Conservation (phyloP, 2,888 invertebrate genomes). For the Diplazon laetatorius region DNA sequence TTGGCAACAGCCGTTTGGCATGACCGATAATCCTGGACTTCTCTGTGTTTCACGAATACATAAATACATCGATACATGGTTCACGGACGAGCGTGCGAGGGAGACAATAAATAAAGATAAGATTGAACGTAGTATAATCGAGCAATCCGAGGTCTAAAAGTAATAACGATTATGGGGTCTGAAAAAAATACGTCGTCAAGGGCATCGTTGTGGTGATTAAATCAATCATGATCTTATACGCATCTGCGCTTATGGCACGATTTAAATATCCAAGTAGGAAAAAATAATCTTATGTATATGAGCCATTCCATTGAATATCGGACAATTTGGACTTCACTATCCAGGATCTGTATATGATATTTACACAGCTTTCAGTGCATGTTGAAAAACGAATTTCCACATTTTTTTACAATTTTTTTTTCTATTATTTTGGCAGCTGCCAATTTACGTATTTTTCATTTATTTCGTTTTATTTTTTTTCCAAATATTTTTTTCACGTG, state of each 20-base stretch:
- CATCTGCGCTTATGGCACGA: neutral
- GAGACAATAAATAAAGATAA: constrained; percentile 50
- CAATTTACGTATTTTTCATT: too few relatives aligned
- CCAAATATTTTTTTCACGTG: too few relatives aligned
- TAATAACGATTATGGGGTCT: constrained; percentile 9
- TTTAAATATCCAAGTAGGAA: too few relatives aligned
- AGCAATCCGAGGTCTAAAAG: constrained; percentile 23
- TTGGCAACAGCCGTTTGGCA: neutral
- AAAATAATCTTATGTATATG: too few relatives aligned
- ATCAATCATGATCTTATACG: constrained; percentile 5
- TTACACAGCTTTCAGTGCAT: too few relatives aligned
- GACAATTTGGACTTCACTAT: too few relatives aligned
- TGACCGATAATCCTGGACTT: constrained; percentile 22
- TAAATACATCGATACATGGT: constrained; percentile 41
- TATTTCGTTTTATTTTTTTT: too few relatives aligned
- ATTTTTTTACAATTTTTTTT: too few relatives aligned
- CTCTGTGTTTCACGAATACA: constrained; percentile 17
- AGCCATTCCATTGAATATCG: too few relatives aligned
- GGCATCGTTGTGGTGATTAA: constrained; percentile 1
- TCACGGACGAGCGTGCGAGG: constrained; percentile 25
- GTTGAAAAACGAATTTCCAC: too few relatives aligned
- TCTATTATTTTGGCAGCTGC: too few relatives aligned
- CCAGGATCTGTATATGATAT: too few relatives aligned
- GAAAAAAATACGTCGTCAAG: neutral
- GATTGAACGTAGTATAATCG: constrained; percentile 15